Base-by-base conservation (phyloP, 2,888 invertebrate species). In the Pseudococcus jackbeardsleyi region DNA sequence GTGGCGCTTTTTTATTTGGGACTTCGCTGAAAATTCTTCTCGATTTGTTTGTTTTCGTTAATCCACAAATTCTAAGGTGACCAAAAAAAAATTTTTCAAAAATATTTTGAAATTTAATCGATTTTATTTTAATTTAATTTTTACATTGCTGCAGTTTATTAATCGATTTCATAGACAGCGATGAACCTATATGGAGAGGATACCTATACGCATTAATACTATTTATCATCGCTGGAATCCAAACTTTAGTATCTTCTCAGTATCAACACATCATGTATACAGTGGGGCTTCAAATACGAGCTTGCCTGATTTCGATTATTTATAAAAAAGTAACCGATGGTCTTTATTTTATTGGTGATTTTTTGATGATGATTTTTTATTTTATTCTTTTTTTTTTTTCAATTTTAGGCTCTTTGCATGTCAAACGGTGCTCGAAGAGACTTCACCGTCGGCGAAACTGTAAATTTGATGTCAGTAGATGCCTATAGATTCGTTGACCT, bases 31-130 rank as follows among this genome's bases (percentile, higher is more conserved):
- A 98, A 92, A 91, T 98, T 0, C 90, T 95, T 59, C 96, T 96
- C 91, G 98, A 98, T 92, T 89, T 95, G n/a, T 92, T 99, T 88
- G 96, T 96, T 90, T 99, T 99, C 92, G 93, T 96, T 72, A 97
- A 96, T 90, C 99, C 99, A 0, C 95, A 97, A 92, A 93, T 99
- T 90, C 93, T 98, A 89, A 95, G 94, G 97, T 97, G 19, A 94
- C 91, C 91, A 19, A 54, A n/a, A 6, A 9, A 64, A 33, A 33
- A 1, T 33, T 3, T 2, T 33, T 33, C 26, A 33, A 33, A 33
- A 1, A 33, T 33, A 2, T 33, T 33, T 33, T 33, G 1, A 33
- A 33, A 33, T 33, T 1, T 33, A 33, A 3, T 33, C 26, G 3
- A 33, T 33, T 33, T 64, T 19, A 19, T 39, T 39, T 42, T 9